phyloP scores from a whole-genome alignment of 2,888 invertebrate genomes.

The Eurytoma adleriae region DNA sequence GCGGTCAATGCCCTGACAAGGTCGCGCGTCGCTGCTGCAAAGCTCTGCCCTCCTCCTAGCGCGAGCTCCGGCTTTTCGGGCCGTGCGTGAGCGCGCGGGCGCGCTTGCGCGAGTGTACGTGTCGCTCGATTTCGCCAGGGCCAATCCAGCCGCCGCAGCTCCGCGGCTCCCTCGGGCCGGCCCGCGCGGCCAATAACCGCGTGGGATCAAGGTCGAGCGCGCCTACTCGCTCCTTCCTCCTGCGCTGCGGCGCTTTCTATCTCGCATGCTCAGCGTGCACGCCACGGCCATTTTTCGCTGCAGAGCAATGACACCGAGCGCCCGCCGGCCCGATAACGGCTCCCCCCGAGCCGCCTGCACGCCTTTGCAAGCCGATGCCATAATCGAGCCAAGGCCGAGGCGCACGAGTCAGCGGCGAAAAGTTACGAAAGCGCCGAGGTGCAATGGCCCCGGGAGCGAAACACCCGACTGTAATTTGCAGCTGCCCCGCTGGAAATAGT shows the following conservation, averaged over 20 bases:
- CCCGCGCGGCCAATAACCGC: conserved; percentile 73
- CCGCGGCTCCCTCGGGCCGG: conserved; percentile 61
- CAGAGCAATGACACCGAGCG: conserved; percentile 35
- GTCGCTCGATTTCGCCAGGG: conserved; percentile 48
- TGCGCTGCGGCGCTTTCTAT: neutral
- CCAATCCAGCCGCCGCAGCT: conserved; percentile 47
- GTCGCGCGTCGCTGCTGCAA: conserved; percentile 63
- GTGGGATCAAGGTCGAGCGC: conserved; percentile 71
- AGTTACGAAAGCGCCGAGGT: conserved; percentile 35
- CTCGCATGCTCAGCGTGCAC: conserved; percentile 62
- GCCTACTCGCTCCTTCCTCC: conserved; percentile 33
- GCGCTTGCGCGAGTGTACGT: neutral
- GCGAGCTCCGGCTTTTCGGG: neutral
- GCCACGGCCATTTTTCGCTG: conserved; percentile 58
- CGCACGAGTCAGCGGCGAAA: neutral
- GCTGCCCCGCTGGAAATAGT: too few relatives aligned
- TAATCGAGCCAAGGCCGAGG: neutral
- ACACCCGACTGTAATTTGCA: too few relatives aligned
- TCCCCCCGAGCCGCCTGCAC: neutral
- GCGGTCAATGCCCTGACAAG: conserved; percentile 74
- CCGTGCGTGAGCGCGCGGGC: neutral
- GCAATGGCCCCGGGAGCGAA: conserved; percentile 26
- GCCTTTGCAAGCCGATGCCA: neutral
- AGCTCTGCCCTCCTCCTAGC: conserved; percentile 39
- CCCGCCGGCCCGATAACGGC: conserved; percentile 28